phyloP scores from a whole-genome alignment of 2,797 vertebrate species.

The Peromyscus nudipes region DNA sequence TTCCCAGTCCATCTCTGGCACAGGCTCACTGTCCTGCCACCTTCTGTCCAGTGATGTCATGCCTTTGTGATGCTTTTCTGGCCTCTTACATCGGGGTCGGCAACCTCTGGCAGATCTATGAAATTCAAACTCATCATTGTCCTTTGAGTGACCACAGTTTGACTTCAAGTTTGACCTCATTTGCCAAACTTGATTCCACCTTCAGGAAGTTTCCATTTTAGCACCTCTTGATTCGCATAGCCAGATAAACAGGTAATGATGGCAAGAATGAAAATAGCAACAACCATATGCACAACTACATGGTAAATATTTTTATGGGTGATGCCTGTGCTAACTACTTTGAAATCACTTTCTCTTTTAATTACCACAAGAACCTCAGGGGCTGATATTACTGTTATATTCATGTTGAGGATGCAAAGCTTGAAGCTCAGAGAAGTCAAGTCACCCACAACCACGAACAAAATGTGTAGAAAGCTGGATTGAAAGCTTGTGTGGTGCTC shows the following conservation, averaged over 20 bases:
- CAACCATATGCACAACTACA: background rate
- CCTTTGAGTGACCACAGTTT: background rate
- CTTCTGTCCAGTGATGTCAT: background rate
- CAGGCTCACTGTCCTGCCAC: background rate
- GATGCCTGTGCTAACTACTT: background rate
- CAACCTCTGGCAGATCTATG: background rate
- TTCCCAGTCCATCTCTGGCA: background rate
- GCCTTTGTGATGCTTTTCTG: background rate
- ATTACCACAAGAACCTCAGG: background rate
- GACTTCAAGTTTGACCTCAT: background rate
- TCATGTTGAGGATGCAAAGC: background rate
- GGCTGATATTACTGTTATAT: background rate
- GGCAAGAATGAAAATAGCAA: background rate
- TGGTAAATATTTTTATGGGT: background rate
- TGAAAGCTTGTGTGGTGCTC: background rate
- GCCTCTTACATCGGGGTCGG: background rate
- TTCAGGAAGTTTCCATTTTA: background rate
- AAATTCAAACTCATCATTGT: background rate
- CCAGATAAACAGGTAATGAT: background rate
- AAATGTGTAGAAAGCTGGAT: background rate
- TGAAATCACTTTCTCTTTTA: background rate
- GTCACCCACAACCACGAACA: background rate
- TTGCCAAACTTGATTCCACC: background rate
- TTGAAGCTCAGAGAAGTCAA: background rate
- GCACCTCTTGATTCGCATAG: background rate